phyloP scores from a whole-genome alignment of 1,140 invertebrate genomes.

The Sinella curviseta region DNA sequence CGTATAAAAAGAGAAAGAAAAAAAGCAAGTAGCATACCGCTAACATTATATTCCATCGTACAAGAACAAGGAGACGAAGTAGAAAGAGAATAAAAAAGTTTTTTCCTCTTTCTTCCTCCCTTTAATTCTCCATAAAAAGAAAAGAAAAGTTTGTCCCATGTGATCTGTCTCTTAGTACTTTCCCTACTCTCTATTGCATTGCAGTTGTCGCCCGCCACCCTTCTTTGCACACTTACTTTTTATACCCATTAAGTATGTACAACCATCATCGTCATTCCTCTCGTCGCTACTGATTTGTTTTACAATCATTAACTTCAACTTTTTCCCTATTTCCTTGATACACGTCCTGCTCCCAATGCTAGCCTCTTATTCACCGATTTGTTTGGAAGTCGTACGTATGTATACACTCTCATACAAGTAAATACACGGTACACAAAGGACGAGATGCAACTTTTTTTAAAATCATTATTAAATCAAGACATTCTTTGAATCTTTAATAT shows the following conservation, averaged over 20 bases:
- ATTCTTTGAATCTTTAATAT: too few relatives aligned
- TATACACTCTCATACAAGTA: too few relatives aligned
- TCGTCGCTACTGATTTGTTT: constrained; percentile 2
- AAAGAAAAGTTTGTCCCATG: constrained; percentile 11
- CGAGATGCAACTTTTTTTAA: too few relatives aligned
- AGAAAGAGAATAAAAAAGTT: not conserved
- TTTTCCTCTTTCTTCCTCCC: not conserved
- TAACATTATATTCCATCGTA: not conserved
- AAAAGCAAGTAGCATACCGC: not conserved
- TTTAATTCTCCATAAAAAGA: not conserved
- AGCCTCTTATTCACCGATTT: too few relatives aligned
- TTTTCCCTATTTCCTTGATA: too few relatives aligned
- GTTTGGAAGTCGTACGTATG: too few relatives aligned
- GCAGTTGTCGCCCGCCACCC: not conserved
- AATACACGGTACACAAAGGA: too few relatives aligned
- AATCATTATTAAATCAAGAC: too few relatives aligned
- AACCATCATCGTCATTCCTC: not conserved
- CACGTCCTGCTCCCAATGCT: too few relatives aligned
- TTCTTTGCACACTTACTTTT: not conserved
- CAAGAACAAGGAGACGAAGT: not conserved
- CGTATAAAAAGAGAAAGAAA: constrained; percentile 6
- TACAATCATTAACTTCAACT: constrained; percentile 17
- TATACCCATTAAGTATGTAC: not conserved
- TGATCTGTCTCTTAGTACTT: too few relatives aligned
- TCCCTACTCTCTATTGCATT: not conserved